phyloP scores from a whole-genome alignment of 1,140 invertebrate genomes.

The Musca vetustissima region DNA sequence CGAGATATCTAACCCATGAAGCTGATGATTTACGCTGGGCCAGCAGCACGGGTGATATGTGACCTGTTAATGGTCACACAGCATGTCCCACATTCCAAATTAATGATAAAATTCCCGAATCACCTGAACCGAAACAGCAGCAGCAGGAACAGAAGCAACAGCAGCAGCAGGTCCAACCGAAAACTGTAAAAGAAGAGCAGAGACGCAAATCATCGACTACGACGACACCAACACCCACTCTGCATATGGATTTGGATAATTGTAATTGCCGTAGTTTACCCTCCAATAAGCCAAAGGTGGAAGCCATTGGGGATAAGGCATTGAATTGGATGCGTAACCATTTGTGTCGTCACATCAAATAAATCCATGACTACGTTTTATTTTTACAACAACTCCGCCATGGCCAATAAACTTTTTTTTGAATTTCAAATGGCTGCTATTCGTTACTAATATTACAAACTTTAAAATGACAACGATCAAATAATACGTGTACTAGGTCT shows the following conservation, averaged over 20 bases:
- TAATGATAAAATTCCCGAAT: slow-evolving; percentile 3
- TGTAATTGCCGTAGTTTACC: slow-evolving; percentile 43
- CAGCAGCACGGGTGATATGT: slow-evolving; percentile 54
- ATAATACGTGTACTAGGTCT: no score
- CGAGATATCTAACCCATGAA: slow-evolving; percentile 91
- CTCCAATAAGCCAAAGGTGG: slow-evolving; percentile 41
- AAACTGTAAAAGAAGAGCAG: not conserved
- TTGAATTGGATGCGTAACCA: slow-evolving; percentile 53
- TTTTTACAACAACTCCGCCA: not conserved
- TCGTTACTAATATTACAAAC: not conserved
- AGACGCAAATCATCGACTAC: slow-evolving; percentile 19
- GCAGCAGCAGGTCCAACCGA: not conserved
- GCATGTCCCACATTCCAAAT: not conserved
- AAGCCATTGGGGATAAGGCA: slow-evolving; percentile 52
- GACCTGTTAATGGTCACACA: slow-evolving; percentile 36
- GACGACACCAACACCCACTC: not conserved
- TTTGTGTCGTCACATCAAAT: slow-evolving; percentile 53
- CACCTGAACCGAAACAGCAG: slow-evolving; percentile 11
- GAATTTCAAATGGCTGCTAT: not conserved
- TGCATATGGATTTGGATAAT: slow-evolving; percentile 12
- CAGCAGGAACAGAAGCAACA: not conserved
- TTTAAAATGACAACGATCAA: not conserved
- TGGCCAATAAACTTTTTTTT: not conserved
- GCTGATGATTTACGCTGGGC: slow-evolving; percentile 94
- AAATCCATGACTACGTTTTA: slow-evolving; percentile 8